A percentile compares a stretch with the other conserved stretches of the same genome.
Conservation (phyloP, 2,113 vertebrate species). For the Coracopsis vasa region DNA sequence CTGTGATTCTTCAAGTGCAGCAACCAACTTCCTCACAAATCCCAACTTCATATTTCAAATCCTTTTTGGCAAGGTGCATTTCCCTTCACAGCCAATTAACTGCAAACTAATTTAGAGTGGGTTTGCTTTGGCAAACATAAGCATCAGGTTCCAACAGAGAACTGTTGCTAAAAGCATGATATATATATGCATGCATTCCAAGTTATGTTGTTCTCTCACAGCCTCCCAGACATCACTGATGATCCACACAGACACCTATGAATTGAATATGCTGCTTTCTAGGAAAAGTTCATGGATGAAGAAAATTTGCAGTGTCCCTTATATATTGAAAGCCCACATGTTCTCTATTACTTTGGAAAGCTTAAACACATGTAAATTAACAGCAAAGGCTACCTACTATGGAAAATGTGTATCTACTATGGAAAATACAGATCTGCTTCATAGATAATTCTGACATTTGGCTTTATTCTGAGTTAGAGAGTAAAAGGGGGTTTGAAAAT, state of each 20-base stretch:
- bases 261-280: not conserved
- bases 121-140: slow-evolving; percentile 44
- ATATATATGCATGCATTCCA: not conserved
- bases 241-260: not conserved
- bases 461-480: not conserved
- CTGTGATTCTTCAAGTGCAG: not conserved
- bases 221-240: slow-evolving; percentile 4
- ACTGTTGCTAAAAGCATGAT: slow-evolving; percentile 31
- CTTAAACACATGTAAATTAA: not conserved
- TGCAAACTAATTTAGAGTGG: slow-evolving; percentile 49
- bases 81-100: slow-evolving; percentile 59
- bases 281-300: not conserved
- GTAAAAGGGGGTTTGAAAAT: not conserved
- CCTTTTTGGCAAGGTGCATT: slow-evolving; percentile 51
- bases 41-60: slow-evolving; percentile 42
- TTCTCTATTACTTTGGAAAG: not conserved
- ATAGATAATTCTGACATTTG: not conserved
- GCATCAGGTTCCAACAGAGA: slow-evolving; percentile 40
- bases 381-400: not conserved
- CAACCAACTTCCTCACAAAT: not conserved
- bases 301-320: not conserved
- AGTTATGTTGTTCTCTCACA: not conserved
- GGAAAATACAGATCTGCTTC: not conserved
- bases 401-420: not conserved
- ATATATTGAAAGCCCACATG: not conserved